Evolutionary conservation across 2,888 invertebrate species (phyloP).

Genomic region (Apodemia zela): DNA sequence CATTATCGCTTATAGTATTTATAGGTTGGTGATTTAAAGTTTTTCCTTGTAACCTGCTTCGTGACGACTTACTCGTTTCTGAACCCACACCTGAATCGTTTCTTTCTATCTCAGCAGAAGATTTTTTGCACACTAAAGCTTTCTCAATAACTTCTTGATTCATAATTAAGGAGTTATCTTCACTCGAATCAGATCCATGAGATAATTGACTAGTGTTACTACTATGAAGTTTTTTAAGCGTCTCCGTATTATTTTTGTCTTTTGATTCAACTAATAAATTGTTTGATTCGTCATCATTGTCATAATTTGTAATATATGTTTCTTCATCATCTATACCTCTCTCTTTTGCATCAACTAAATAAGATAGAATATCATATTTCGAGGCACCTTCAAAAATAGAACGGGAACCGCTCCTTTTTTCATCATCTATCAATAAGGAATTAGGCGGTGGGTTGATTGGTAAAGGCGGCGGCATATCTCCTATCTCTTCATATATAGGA

Average conservation of each 20-base stretch:
- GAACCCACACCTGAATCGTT: constrained; percentile 96
- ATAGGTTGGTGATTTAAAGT: constrained; percentile 52
- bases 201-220: constrained; percentile 88
- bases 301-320: constrained; percentile 83
- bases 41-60: constrained; percentile 85
- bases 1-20: constrained; percentile 74
- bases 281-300: constrained; percentile 72
- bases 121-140: constrained; percentile 76
- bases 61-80: constrained; percentile 92
- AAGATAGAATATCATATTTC: constrained; percentile 93
- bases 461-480: constrained; percentile 88
- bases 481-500: constrained; percentile 89
- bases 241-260: constrained; percentile 76
- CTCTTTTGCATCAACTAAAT: constrained; percentile 92
- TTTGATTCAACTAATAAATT: constrained; percentile 75
- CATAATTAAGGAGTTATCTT: constrained; percentile 87
- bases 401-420: constrained; percentile 84
- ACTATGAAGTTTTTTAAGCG: constrained; percentile 71
- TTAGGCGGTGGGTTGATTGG: constrained; percentile 89
- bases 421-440: constrained; percentile 83
- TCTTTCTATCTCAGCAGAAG: constrained; percentile 89
- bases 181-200: constrained; percentile 91
- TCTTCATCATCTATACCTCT: constrained; percentile 86
- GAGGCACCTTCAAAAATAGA: constrained; percentile 91
- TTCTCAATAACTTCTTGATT: constrained; percentile 81